A percentile compares a stretch with the other conserved stretches of the same genome.
Evolutionary conservation across 1,140 invertebrate species (phyloP).

Genomic region (Brachionus angularis): DNA sequence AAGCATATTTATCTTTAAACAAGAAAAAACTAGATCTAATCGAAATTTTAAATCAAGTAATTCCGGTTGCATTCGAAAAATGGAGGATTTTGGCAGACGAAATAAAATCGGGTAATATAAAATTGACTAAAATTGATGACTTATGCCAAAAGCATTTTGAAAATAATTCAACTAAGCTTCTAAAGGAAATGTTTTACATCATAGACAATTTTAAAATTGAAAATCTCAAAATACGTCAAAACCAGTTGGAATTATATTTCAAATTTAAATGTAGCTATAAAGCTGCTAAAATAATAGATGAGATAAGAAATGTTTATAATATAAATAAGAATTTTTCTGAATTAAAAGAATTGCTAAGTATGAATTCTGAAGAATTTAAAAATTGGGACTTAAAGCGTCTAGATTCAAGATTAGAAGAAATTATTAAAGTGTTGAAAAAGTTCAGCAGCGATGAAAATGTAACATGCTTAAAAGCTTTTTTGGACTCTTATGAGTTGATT

Average conservation of each 20-base stretch:
- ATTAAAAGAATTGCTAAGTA: neutral
- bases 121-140: neutral
- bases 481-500: conserved; percentile 47
- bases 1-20: too few species aligned
- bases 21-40: neutral
- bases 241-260: neutral
- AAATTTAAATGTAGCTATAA: conserved; percentile 5
- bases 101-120: neutral
- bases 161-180: neutral
- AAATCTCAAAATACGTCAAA: neutral
- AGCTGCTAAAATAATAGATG: neutral
- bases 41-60: neutral
- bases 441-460: conserved; percentile 10
- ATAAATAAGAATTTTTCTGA: neutral
- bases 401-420: neutral
- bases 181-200: neutral
- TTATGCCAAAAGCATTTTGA: neutral
- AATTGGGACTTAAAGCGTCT: conserved; percentile 13
- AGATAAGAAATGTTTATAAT: neutral
- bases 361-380: conserved; percentile 22
- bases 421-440: neutral
- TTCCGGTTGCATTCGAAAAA: neutral
- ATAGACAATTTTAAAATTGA: neutral
- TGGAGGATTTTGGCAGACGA: neutral
- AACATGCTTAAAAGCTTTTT: conserved; percentile 48